These are phyloP conservation scores for Parauchenoglanis ngamensis DNA, from an alignment of 2,797 vertebrate genomes.

Conservation along the genomic window DNA sequence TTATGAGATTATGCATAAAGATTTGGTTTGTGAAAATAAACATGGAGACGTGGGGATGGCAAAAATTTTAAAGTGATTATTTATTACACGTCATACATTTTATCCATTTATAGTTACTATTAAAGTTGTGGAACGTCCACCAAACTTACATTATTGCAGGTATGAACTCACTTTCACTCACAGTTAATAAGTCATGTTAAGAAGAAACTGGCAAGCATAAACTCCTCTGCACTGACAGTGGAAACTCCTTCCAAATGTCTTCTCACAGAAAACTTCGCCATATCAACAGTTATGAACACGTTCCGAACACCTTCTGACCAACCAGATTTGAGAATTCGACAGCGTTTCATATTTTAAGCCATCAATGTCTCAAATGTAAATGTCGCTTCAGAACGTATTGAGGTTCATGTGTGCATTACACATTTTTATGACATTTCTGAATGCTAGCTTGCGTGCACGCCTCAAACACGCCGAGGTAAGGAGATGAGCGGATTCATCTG, in stretches of 20 bases:
- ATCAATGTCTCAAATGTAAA: neutral
- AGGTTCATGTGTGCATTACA: conserved; percentile 49
- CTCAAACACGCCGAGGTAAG: neutral
- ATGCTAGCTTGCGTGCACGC: neutral
- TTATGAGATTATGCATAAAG: neutral
- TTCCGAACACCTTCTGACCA: neutral
- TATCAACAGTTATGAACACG: neutral
- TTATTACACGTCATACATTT: neutral
- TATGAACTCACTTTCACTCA: neutral
- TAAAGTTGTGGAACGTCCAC: neutral
- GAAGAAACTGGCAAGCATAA: neutral
- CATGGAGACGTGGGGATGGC: too few species aligned
- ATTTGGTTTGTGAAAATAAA: neutral
- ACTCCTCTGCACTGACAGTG: neutral
- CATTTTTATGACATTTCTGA: neutral
- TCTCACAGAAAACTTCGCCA: neutral
- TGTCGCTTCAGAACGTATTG: too few species aligned
- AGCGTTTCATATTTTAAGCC: neutral
- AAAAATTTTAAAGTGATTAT: neutral
- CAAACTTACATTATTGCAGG: neutral
- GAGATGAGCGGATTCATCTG: neutral
- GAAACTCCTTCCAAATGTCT: neutral
- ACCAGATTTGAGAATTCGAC: neutral
- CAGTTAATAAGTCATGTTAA: neutral
- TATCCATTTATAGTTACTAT: neutral